Conservation (phyloP, 2,113 vertebrate species). For the Columba livia region DNA sequence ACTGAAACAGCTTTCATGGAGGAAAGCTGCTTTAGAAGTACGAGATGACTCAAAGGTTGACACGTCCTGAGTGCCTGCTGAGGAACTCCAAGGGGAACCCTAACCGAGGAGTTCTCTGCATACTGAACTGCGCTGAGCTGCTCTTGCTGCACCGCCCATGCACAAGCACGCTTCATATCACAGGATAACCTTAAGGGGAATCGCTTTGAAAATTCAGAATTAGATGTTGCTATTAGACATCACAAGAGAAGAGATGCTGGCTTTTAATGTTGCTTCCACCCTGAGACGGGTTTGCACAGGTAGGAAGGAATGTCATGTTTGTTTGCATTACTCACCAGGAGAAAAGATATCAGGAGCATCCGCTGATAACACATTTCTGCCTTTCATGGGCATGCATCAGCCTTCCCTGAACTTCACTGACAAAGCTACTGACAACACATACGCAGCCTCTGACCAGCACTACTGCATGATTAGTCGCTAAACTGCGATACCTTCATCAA, state of each 20-base stretch:
- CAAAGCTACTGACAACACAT: neutral
- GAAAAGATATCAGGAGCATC: neutral
- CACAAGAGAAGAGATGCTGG: constrained; percentile 23
- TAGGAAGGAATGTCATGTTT: neutral
- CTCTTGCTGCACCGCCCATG: neutral
- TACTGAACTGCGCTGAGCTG: neutral
- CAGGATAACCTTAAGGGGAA: constrained; percentile 28
- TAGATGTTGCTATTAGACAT: neutral
- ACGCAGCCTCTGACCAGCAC: neutral
- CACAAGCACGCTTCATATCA: constrained; percentile 41
- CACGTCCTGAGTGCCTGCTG: neutral
- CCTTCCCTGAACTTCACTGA: neutral
- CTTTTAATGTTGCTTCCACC: constrained; percentile 11
- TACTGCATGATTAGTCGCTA: neutral
- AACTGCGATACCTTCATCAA: neutral
- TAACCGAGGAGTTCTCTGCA: neutral
- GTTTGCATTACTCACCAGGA: neutral
- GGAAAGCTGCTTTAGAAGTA: constrained; percentile 15
- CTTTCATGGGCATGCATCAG: neutral
- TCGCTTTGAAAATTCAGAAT: constrained; percentile 51
- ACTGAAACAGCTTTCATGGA: constrained; percentile 6
- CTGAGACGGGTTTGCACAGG: neutral
- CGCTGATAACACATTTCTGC: neutral
- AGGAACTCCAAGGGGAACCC: constrained; percentile 17
- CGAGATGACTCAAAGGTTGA: constrained; percentile 32